These are phyloP conservation scores for Apaloderma vittatum DNA, from an alignment of 2,113 vertebrate species.

Conservation along the genomic window DNA sequence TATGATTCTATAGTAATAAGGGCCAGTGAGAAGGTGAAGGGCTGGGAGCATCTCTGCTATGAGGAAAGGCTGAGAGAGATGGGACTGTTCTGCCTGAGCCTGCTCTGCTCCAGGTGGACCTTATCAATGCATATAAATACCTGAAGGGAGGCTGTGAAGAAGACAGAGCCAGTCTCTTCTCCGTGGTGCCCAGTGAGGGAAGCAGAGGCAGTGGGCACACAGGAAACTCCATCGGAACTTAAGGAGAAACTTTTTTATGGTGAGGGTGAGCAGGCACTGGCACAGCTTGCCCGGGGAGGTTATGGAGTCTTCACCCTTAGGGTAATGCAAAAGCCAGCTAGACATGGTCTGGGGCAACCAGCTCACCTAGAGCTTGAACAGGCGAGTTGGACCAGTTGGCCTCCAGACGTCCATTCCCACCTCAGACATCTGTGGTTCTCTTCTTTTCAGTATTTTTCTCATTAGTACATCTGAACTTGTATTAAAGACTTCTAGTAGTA, in stretches of 20 bases:
- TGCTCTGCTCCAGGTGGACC: background rate
- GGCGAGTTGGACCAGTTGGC: background rate
- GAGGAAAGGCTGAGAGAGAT: background rate
- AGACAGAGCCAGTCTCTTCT: background rate
- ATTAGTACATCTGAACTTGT: background rate
- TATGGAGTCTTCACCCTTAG: background rate
- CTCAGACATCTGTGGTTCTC: background rate
- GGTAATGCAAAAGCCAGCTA: background rate
- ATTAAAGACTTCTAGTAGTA: background rate
- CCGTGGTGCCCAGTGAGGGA: background rate
- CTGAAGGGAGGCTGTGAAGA: background rate
- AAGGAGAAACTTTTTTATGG: background rate
- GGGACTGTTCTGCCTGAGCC: background rate
- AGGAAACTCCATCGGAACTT: background rate
- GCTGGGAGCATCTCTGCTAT: background rate
- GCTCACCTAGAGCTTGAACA: background rate
- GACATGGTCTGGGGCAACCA: no score
- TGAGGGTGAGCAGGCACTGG: background rate
- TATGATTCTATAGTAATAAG: no score
- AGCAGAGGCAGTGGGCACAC: background rate
- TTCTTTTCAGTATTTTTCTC: background rate
- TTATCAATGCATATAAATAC: fast-evolving
- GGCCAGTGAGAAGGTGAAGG: background rate
- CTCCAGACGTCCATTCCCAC: background rate
- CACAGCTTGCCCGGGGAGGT: background rate